Evolutionary conservation across 2,797 vertebrate genomes (phyloP).

Genomic region (Eulemur rubriventer): DNA sequence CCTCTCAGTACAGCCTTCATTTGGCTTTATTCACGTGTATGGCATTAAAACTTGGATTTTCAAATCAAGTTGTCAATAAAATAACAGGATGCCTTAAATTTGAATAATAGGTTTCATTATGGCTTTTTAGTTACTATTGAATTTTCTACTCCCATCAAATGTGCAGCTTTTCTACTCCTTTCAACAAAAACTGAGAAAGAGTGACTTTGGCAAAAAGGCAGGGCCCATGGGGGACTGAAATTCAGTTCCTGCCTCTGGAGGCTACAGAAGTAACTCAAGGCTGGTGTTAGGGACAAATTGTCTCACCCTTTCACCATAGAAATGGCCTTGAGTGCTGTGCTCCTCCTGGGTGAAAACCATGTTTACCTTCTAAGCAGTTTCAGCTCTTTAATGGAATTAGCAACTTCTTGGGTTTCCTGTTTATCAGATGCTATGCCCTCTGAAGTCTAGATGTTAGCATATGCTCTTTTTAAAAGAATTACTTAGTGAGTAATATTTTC

Average conservation of each 20-base stretch:
- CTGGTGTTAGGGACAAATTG: conserved; percentile 70
- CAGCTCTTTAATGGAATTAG: conserved; percentile 47
- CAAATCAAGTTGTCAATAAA: background rate
- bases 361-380: conserved; percentile 53
- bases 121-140: background rate
- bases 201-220: background rate
- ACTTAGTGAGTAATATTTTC: conserved; percentile 1
- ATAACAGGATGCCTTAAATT: background rate
- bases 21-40: background rate
- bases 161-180: background rate
- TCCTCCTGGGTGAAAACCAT: conserved; percentile 55
- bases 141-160: background rate
- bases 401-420: conserved; percentile 25
- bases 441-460: background rate
- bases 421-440: background rate
- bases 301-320: conserved; percentile 3
- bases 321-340: conserved; percentile 52
- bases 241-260: conserved; percentile 44
- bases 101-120: conserved; percentile 6
- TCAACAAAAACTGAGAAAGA: background rate
- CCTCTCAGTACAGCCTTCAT: background rate
- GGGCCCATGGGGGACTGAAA: background rate
- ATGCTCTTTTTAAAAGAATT: background rate
- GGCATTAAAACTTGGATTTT: conserved; percentile 18
- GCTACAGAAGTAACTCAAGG: background rate